A percentile compares a stretch with the other conserved stretches of the same genome.
These are phyloP conservation scores for Lasius platythorax DNA, from an alignment of 2,888 invertebrate species.

Conservation along the genomic window DNA sequence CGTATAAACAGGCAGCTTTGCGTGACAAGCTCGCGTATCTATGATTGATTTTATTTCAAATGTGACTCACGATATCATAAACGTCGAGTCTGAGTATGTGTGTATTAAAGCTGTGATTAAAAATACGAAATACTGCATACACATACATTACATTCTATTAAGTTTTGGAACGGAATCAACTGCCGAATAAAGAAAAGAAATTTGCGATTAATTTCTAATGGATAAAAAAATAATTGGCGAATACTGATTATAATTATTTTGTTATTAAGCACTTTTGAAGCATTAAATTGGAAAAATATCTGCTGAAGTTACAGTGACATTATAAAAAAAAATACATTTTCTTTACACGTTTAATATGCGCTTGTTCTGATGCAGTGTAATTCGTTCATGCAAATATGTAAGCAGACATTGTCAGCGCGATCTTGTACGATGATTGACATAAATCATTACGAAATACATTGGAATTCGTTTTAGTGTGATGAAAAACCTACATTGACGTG, in stretches of 20 bases:
- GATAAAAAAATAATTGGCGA: background rate
- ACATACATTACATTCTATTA: constrained; percentile 1
- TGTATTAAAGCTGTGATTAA: constrained; percentile 10
- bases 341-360: background rate
- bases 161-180: background rate
- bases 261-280: background rate
- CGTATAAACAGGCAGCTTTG: constrained; percentile 48
- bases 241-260: background rate
- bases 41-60: constrained; percentile 58
- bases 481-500: constrained; percentile 50
- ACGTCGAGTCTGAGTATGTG: constrained; percentile 26
- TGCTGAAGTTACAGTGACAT: background rate
- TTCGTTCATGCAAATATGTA: background rate
- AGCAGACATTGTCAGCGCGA: background rate
- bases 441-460: constrained; percentile 50
- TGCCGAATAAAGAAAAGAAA: background rate
- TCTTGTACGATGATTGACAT: constrained; percentile 6
- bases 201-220: background rate
- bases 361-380: background rate
- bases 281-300: background rate
- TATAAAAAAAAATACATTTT: background rate
- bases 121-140: constrained; percentile 12
- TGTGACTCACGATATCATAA: constrained; percentile 53
- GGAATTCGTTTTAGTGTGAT: constrained; percentile 47
- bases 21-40: constrained; percentile 50